Conservation (phyloP, 2,888 invertebrate genomes). For the Limnephilus lunatus region DNA sequence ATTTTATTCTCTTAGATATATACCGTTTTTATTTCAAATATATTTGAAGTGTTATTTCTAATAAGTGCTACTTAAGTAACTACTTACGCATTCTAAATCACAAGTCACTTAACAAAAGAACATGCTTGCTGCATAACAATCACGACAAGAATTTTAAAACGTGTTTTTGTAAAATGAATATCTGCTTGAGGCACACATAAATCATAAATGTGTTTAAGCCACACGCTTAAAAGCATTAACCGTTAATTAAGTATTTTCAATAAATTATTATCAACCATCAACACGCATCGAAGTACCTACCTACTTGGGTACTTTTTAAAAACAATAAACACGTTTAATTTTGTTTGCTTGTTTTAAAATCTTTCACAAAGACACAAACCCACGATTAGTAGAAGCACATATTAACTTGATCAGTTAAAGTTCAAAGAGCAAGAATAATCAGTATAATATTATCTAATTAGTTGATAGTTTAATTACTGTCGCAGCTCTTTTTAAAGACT, state of each 20-base stretch:
- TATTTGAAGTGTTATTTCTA: background rate
- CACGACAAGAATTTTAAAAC: background rate
- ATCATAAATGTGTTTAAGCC: background rate
- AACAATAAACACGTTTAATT: background rate
- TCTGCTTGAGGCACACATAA: too few species aligned
- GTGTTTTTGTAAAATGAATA: background rate
- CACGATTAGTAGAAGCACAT: too few species aligned
- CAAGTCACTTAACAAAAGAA: background rate
- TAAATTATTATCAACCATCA: background rate
- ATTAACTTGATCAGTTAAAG: too few species aligned
- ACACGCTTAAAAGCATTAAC: background rate
- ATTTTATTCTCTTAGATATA: too few species aligned
- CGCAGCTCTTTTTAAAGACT: too few species aligned
- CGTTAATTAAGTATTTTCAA: background rate
- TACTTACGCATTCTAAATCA: background rate
- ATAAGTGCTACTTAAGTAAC: background rate
- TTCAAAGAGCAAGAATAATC: too few species aligned
- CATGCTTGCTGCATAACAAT: background rate
- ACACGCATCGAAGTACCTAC: background rate
- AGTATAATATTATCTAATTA: too few species aligned
- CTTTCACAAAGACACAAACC: background rate
- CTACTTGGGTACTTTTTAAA: background rate
- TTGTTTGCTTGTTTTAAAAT: background rate
- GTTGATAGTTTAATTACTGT: too few species aligned
- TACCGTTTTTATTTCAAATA: too few species aligned